Evolutionary conservation across 2,113 vertebrate genomes (phyloP).

Genomic region (Podocnemis expansa): DNA sequence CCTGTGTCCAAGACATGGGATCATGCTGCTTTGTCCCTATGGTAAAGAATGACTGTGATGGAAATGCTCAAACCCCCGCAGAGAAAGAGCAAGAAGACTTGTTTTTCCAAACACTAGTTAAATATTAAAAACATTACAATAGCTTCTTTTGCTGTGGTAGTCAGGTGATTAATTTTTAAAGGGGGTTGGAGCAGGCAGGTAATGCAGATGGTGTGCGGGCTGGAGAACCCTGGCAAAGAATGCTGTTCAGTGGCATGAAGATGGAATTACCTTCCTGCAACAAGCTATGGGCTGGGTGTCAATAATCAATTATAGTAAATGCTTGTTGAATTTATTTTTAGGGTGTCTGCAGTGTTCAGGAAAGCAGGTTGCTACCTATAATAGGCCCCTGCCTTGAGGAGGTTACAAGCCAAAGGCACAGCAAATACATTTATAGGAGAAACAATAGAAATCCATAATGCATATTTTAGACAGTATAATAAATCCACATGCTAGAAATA

Average conservation of each 20-base stretch:
- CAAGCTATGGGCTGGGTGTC: not conserved
- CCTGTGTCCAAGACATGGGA: not conserved
- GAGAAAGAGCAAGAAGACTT: not conserved
- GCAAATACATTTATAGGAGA: not conserved
- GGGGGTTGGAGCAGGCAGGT: not conserved
- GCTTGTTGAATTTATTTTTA: not conserved
- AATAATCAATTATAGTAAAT: not conserved
- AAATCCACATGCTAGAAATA: not conserved
- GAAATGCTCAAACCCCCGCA: not conserved
- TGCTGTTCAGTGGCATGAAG: rapidly evolving
- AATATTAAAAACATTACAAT: slow-evolving; percentile 40
- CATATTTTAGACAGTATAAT: not conserved
- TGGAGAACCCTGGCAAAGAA: not conserved
- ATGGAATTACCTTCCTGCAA: not conserved
- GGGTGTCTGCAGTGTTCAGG: not conserved
- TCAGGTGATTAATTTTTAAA: slow-evolving; percentile 55
- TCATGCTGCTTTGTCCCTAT: not conserved
- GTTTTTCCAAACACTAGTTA: slow-evolving; percentile 13
- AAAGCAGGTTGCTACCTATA: not conserved
- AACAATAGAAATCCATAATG: not conserved
- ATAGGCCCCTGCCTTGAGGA: not conserved
- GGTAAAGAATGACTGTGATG: not conserved
- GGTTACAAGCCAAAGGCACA: not conserved
- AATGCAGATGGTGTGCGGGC: not conserved
- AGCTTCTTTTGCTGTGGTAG: not conserved